Base-by-base conservation (phyloP, 1,140 invertebrate genomes). In the Phymorhynchus buccinoides region DNA sequence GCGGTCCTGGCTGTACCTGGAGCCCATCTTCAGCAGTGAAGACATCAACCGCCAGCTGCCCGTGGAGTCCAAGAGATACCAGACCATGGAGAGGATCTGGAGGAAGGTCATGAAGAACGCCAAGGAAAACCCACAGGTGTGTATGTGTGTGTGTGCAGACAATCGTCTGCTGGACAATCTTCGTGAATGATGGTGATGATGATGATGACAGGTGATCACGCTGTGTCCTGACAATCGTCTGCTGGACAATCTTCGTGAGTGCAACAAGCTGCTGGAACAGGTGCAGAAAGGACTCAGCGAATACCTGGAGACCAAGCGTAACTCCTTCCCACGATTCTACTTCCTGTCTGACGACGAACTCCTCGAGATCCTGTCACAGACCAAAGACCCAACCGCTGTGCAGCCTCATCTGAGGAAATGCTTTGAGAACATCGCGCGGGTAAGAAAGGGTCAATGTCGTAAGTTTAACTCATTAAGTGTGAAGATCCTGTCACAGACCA, bases 321-420 rank as follows among this genome's bases (percentile, higher is more conserved):
- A 96, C 89, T 90, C 96, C 78, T 97, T 98, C 94, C 97, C 97
- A 79, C 91, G 92, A 71, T 95, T 97, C 90, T 97, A 97, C 94
- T 98, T 98, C 90, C 96, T 97, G 88, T 97, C 97, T 9, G 97
- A 97, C 93, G 96, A 97, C 92, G 96, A 97, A 92, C 93, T 97
- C 39, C 93, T 98, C 12, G 96, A 97, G 93, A 97, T 97, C 90
- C 93, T 98, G 56, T 95, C 96, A 0, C 96, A 97, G 92, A 96
- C 96, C 3, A 97, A 96, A 89, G 96, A 95, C 89, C 97, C 96
- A 0, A 96, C 96, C 88, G 93, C 96, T 52, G 95, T 97, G 85
- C 97, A 97, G 93, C 95, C 96, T 0, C 96, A 97, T 94, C 93
- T 97, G 14, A 95, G 95, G 86, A 97, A 97, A 90, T 96, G 96